These are phyloP conservation scores for Vidua macroura DNA, from an alignment of 2,113 vertebrate genomes.

Conservation along the genomic window DNA sequence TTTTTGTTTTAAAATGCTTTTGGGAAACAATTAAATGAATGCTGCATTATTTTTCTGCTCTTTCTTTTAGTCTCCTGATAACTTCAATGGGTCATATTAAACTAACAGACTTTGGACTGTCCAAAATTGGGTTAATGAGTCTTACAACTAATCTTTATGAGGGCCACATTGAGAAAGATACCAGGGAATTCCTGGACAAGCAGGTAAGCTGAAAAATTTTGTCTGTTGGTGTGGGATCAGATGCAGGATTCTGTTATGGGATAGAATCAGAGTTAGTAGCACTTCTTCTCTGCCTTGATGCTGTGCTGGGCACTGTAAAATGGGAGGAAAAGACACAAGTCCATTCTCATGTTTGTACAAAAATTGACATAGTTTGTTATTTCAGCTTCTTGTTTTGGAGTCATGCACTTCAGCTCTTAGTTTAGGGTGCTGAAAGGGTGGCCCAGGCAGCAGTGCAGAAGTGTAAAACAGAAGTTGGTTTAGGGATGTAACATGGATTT, in stretches of 20 bases:
- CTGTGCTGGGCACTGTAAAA: background rate
- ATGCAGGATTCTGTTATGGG: background rate
- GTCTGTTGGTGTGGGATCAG: background rate
- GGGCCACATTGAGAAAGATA: slow-evolving; percentile 96
- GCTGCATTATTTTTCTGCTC: background rate
- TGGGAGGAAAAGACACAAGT: background rate
- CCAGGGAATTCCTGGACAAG: slow-evolving; percentile 95
- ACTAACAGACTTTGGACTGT: slow-evolving; percentile 95
- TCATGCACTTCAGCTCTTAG: background rate
- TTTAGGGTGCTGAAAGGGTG: background rate
- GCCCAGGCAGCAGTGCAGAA: background rate
- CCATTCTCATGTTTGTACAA: background rate
- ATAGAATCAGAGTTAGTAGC: background rate
- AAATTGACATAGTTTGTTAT: background rate
- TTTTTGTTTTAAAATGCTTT: background rate
- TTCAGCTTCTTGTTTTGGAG: background rate
- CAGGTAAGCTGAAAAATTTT: slow-evolving; percentile 76
- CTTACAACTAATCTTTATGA: slow-evolving; percentile 96
- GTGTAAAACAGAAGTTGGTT: background rate
- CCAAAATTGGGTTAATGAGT: slow-evolving; percentile 98
- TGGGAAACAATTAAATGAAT: background rate
- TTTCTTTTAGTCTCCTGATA: slow-evolving; percentile 87
- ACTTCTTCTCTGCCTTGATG: background rate
- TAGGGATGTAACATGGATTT: background rate
- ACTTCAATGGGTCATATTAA: slow-evolving; percentile 98